Evolutionary conservation across 2,113 vertebrate genomes (phyloP), one percentile per base, ranked within the genome.

Genomic region (Barnardius zonarius): DNA sequence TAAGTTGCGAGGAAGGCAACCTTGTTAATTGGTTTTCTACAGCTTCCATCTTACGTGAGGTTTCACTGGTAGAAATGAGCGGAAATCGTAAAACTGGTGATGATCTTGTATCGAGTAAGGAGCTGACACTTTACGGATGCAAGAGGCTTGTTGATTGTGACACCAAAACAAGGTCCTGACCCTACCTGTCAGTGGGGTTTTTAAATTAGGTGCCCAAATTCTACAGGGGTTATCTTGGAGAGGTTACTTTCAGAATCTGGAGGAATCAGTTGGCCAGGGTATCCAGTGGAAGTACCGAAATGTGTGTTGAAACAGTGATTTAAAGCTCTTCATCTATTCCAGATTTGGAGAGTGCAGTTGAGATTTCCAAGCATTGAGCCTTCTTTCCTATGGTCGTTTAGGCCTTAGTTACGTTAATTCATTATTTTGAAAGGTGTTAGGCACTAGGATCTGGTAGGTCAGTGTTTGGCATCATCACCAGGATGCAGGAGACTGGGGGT

Each of bases 21-120:
- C 72, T 95, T 64, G 39, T 64, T 94, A 84, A 92, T 86, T 94
- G 62, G 14, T 80, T 91, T 89, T 78, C 25, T 84, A 30, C 62
- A 51, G n/a, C 39, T 82, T 84, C 57, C n/a, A 16, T 22, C 24
- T 82, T 27, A 33, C 57, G 5, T 52, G n/a, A 48, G 18, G 37
- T 77, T 88, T 86, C 10, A 2, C 12, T 66, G 52, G 18, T 84
- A 48, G 74, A 41, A 83, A 61, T 74, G 52, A 55, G 48, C 24
- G 18, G 46, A 48, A 43, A 35, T n/a, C 4, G 5, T 41, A 10
- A 68, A 86, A 35, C 13, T 20, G 3, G 7, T 78, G 51, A 23
- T 37, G 27, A 24, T 63, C 46, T 59, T 52, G 18, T 23, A 20
- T 18, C 0, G 2, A 52, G 6, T 66, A 10, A 41, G 67, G 22